phyloP scores from a whole-genome alignment of 2,888 invertebrate genomes.

The Phyllotreta cruciferae region DNA sequence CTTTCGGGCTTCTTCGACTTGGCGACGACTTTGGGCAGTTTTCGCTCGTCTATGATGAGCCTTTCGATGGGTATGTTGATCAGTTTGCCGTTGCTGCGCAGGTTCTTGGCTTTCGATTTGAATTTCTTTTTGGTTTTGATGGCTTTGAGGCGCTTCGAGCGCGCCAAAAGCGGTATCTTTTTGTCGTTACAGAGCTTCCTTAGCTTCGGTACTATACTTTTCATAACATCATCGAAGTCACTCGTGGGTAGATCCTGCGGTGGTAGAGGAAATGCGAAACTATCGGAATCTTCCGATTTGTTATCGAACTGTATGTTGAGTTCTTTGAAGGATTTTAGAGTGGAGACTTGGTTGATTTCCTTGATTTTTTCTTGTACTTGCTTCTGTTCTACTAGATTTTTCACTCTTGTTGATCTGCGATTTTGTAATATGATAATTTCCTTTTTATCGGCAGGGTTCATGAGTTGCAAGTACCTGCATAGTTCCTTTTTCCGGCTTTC shows the following conservation, averaged over 20 bases:
- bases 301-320: slow-evolving; percentile 41
- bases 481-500: slow-evolving; percentile 57
- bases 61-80: slow-evolving; percentile 34
- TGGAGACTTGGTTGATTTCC: slow-evolving; percentile 24
- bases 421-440: slow-evolving; percentile 49
- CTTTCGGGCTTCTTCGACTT: slow-evolving; percentile 24
- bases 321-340: slow-evolving; percentile 41
- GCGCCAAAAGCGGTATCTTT: slow-evolving; percentile 22
- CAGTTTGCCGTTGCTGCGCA: slow-evolving; percentile 34
- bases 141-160: not conserved
- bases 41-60: slow-evolving; percentile 30
- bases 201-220: slow-evolving; percentile 31
- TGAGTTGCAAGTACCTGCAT: slow-evolving; percentile 56
- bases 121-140: slow-evolving; percentile 9
- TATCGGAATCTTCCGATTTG: slow-evolving; percentile 16
- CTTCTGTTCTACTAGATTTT: slow-evolving; percentile 50
- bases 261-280: slow-evolving; percentile 43
- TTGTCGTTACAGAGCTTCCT: slow-evolving; percentile 30
- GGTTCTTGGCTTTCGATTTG: slow-evolving; percentile 22
- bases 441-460: slow-evolving; percentile 54
- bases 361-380: slow-evolving; percentile 20
- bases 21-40: slow-evolving; percentile 9
- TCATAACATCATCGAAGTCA: slow-evolving; percentile 40
- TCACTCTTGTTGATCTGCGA: slow-evolving; percentile 55
- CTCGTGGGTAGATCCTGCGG: slow-evolving; percentile 28